Conservation (phyloP, 2,888 invertebrate genomes). For the Clusia tigrina region DNA sequence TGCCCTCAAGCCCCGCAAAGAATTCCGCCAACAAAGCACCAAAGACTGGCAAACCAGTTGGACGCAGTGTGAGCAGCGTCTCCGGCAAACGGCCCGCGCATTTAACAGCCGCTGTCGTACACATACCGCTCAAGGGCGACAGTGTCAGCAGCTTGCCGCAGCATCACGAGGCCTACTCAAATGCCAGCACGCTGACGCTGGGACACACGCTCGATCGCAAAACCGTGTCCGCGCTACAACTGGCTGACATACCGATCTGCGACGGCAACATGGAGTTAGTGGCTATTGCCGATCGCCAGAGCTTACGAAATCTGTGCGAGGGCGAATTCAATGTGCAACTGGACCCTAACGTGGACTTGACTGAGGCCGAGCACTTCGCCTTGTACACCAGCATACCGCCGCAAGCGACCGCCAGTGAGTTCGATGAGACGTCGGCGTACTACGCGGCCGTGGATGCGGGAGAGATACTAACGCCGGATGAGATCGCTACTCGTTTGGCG, state of each 20-base stretch:
- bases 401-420: slow-evolving; percentile 85
- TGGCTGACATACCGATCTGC: slow-evolving; percentile 63
- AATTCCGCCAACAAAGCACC: slow-evolving; percentile 40
- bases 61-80: slow-evolving; percentile 70
- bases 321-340: slow-evolving; percentile 63
- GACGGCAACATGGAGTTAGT: slow-evolving; percentile 69
- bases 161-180: slow-evolving; percentile 63
- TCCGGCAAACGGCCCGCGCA: slow-evolving; percentile 70
- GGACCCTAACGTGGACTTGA: slow-evolving; percentile 73
- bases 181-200: slow-evolving; percentile 61
- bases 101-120: slow-evolving; percentile 70
- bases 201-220: slow-evolving; percentile 61
- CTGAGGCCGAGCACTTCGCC: slow-evolving; percentile 89
- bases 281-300: slow-evolving; percentile 66
- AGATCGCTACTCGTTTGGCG: slow-evolving; percentile 60
- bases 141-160: slow-evolving; percentile 66
- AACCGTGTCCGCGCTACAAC: slow-evolving; percentile 63
- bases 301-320: slow-evolving; percentile 62
- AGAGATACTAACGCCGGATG: slow-evolving; percentile 69
- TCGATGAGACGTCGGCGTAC: slow-evolving; percentile 87
- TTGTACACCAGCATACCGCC: slow-evolving; percentile 87
- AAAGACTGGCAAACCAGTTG: slow-evolving; percentile 66
- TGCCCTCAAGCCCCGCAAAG: slow-evolving; percentile 57
- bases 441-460: slow-evolving; percentile 85
- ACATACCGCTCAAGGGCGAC: slow-evolving; percentile 74